Base-by-base conservation (phyloP, 2,888 invertebrate genomes). In the Rhodophaea formosa region DNA sequence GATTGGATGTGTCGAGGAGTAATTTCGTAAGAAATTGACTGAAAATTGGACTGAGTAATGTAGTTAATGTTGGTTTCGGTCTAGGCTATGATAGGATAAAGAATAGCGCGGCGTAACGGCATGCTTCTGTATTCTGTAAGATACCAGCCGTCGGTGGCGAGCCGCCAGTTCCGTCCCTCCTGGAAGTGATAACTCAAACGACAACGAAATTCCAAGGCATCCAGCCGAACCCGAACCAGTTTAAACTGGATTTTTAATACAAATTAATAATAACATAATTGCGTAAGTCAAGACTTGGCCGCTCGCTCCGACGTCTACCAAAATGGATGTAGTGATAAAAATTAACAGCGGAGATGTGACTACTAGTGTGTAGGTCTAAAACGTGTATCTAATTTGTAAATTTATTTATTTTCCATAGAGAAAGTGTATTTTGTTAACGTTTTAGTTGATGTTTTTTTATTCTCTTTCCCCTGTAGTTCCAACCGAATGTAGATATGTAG, bases 351-450 rank as follows among this genome's bases (percentile, higher is more conserved):
- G 78, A 70, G 82, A 85, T 83, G 85, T 88, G 87, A 88, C 88
- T 88, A 86, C 82, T 85, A 87, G 84, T 81, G 80, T 78, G 75
- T 86, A 86, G 82, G 74, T 80, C 74, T 84, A 83, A 82, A 86
- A 87, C 84, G 84, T 88, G 89, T 90, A 90, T 87, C 80, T 90
- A 87, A 88, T 87, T 85, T 90, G 90, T 90, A 90, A 88, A 90
- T 91, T 90, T 89, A 88, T 88, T 85, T 87, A 88, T 89, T 90
- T 89, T 90, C 88, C 83, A 90, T 90, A 90, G 90, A 90, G 87
- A 90, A 90, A 86, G 87, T 86, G 90, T 91, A 91, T 90, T 91
- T 90, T 91, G 89, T 91, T 91, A 90, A 91, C 88, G 90, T 90
- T 91, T 87, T 91, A 91, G 90, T 90, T 90, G 89, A 89, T 90